Conservation (phyloP, 2,888 invertebrate genomes). For the Sphinx pinastri region DNA sequence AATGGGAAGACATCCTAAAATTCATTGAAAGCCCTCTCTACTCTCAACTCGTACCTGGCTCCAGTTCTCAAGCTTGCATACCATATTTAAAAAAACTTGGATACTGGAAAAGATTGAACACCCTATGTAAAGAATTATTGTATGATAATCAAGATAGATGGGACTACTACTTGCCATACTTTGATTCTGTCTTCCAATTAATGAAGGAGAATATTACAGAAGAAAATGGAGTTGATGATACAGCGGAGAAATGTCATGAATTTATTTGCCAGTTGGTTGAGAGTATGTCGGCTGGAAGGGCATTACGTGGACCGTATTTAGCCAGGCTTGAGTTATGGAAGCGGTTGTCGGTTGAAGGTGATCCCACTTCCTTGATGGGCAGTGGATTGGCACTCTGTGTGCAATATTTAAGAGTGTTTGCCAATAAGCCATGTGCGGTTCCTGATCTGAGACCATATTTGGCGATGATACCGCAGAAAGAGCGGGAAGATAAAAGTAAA, state of each 20-base stretch:
- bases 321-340: conserved; percentile 91
- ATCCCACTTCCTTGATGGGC: conserved; percentile 83
- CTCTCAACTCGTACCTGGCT: conserved; percentile 86
- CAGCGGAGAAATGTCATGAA: conserved; percentile 75
- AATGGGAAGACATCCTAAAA: conserved; percentile 91
- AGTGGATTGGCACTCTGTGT: conserved; percentile 88
- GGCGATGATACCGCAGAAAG: conserved; percentile 86
- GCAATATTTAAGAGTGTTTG: conserved; percentile 92
- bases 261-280: conserved; percentile 80
- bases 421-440: conserved; percentile 93
- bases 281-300: conserved; percentile 72
- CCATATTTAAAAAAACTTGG: conserved; percentile 89
- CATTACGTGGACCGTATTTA: conserved; percentile 91
- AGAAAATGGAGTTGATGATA: conserved; percentile 64
- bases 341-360: conserved; percentile 81
- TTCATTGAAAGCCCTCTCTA: conserved; percentile 92
- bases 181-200: conserved; percentile 88
- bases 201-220: conserved; percentile 64
- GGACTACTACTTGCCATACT: conserved; percentile 89
- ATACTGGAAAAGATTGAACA: conserved; percentile 89
- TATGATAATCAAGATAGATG: conserved; percentile 89
- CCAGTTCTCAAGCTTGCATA: conserved; percentile 88
- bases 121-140: conserved; percentile 89
- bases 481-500: conserved; percentile 83
- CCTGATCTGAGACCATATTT: conserved; percentile 92